These are phyloP conservation scores for Notamacropus eugenii DNA, from an alignment of 2,797 vertebrate species.

Conservation along the genomic window DNA sequence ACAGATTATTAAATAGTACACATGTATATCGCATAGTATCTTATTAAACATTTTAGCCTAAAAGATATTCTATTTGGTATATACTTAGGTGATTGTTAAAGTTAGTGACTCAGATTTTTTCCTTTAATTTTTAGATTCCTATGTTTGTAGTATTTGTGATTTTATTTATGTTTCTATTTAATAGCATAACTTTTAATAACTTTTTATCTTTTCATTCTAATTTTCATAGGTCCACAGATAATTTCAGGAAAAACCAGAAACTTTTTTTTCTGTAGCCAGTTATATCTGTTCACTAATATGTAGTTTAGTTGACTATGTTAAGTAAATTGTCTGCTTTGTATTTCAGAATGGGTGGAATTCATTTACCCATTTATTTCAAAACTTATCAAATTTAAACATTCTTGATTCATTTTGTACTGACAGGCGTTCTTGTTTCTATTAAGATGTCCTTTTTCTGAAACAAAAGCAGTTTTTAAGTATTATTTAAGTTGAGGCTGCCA, in stretches of 20 bases:
- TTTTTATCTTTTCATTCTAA: slow-evolving; percentile 39
- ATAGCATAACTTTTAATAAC: slow-evolving; percentile 36
- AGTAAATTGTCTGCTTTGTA: slow-evolving; percentile 33
- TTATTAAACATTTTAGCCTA: background rate
- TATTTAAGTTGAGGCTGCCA: slow-evolving; percentile 38
- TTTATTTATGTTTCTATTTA: slow-evolving; percentile 31
- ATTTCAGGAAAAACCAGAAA: background rate
- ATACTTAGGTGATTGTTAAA: slow-evolving; percentile 28
- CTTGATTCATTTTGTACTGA: slow-evolving; percentile 64
- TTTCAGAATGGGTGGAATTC: slow-evolving; percentile 54
- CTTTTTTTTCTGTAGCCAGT: background rate
- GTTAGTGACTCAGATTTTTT: slow-evolving; percentile 22
- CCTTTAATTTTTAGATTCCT: slow-evolving; percentile 22
- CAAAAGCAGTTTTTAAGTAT: slow-evolving; percentile 55
- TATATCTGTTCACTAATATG: slow-evolving; percentile 41
- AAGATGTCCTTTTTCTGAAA: slow-evolving; percentile 51
- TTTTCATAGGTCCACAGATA: background rate
- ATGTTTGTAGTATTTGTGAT: background rate
- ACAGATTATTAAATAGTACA: background rate
- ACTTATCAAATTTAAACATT: slow-evolving; percentile 58
- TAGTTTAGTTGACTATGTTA: slow-evolving; percentile 21
- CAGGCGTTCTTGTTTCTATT: slow-evolving; percentile 35
- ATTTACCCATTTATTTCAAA: slow-evolving; percentile 65
- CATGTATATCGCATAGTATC: background rate
- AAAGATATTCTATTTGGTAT: background rate